A percentile compares a stretch with the other conserved stretches of the same genome.
phyloP scores from a whole-genome alignment of 2,888 invertebrate genomes.

The Agrotis exclamationis region DNA sequence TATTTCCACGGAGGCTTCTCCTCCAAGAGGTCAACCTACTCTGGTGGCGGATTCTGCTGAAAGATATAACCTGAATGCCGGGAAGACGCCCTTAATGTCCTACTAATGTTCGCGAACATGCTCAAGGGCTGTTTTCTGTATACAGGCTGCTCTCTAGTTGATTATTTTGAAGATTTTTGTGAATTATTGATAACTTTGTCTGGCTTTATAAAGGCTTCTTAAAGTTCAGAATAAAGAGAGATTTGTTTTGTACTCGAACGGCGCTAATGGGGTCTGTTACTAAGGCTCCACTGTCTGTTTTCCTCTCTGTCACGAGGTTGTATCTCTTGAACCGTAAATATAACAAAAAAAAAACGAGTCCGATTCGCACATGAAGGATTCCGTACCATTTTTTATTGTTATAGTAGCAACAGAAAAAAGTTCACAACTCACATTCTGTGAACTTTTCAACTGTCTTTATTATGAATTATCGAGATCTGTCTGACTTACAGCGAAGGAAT shows the following conservation, averaged over 20 bases:
- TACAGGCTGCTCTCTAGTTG: conserved; percentile 52
- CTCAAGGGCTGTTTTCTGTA: conserved; percentile 51
- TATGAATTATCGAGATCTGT: no score
- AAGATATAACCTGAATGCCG: conserved; percentile 77
- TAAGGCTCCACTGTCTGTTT: not conserved
- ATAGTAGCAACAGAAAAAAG: no score
- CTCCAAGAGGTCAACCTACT: conserved; percentile 39
- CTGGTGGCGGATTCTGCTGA: conserved; percentile 66
- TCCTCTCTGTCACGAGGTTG: not conserved
- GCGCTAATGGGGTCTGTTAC: not conserved
- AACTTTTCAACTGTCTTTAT: no score
- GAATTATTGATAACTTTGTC: conserved; percentile 20
- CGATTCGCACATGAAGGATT: no score
- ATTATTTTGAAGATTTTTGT: conserved; percentile 35
- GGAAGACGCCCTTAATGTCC: conserved; percentile 74
- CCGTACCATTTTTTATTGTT: no score
- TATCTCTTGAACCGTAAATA: not conserved
- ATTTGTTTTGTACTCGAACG: not conserved
- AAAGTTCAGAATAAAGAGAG: no score
- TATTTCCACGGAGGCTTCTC: conserved; percentile 3
- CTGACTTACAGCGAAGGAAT: no score
- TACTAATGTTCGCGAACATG: conserved; percentile 75
- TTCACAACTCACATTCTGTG: no score
- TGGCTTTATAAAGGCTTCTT: conserved; percentile 2
- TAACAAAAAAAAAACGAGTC: not conserved